Evolutionary conservation across 2,888 invertebrate species (phyloP).

Genomic region (Idaea aversata): DNA sequence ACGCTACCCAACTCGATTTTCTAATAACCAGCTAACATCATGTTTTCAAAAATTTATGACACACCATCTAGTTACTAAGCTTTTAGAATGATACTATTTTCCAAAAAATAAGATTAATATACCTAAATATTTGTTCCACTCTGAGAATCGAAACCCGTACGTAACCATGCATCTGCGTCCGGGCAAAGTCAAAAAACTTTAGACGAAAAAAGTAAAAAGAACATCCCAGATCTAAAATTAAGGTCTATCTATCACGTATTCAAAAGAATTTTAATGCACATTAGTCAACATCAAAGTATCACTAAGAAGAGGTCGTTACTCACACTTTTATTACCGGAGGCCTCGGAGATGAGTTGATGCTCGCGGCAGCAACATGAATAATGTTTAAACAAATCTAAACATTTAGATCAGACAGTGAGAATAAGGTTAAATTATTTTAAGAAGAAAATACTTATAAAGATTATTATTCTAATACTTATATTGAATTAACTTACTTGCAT

Average conservation of each 20-base stretch:
- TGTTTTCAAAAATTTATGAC: too few relatives aligned
- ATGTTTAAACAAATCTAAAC: conserved; percentile 5
- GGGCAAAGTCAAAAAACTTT: neutral
- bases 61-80: too few relatives aligned
- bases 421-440: neutral
- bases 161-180: too few relatives aligned
- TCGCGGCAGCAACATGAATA: neutral
- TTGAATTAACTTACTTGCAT: too few relatives aligned
- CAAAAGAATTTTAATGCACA: conserved; percentile 20
- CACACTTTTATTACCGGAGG: conserved; percentile 17
- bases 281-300: conserved; percentile 17
- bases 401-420: conserved; percentile 4
- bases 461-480: too few relatives aligned
- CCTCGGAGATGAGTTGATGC: conserved; percentile 5
- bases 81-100: too few relatives aligned
- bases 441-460: neutral
- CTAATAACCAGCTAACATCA: too few relatives aligned
- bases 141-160: too few relatives aligned
- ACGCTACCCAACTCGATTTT: too few relatives aligned
- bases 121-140: too few relatives aligned
- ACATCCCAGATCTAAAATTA: conserved; percentile 3
- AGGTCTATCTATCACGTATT: conserved; percentile 11
- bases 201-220: neutral
- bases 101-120: too few relatives aligned
- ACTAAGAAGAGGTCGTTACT: conserved; percentile 16